Evolutionary conservation across 2,113 vertebrate genomes (phyloP), one percentile per base, ranked within the genome.

Genomic region (Scophthalmus maximus): DNA sequence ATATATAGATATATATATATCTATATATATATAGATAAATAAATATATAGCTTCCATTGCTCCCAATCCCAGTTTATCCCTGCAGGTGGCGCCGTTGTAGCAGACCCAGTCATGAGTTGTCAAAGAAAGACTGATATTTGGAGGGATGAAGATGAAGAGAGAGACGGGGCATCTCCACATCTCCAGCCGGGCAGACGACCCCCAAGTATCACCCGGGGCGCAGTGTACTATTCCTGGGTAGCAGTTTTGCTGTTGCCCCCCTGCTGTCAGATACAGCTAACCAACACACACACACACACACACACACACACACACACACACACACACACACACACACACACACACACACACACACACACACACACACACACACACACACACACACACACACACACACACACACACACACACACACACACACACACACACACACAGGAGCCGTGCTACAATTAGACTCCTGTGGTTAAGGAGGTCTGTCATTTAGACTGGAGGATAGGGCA

Each of bases 401-500:
- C 38, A 62, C 65, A 52, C 22, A 47, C 52, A 51, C 49, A 40
- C 36, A 62, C 42, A 38, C 64, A 65, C 73, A 42, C 20, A 46
- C 60, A 44, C 49, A 56, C 67, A 73, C 77, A 79, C 29, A n/a
- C 23, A 6, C 11, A 71, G 53, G 56, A 79, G 65, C 32, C 6
- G 73, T 4, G 75, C 90, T 91, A 90, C 81, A 89, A 91, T 90
- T 91, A 91, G 85, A 82, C 84, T 79, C 65, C 79, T 87, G 88
- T 83, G 88, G 87, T 87, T 83, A 68, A 57, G 40, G 27, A 64
- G 62, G 77, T 80, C 90, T 91, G 78, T 90, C 80, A 91, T 91
- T 86, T 86, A 72, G 69, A 60, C 66, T 59, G 36, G 61, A 68
- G 71, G 68, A 60, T 29, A 71, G 65, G 30, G 57, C 2, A 8